Evolutionary conservation across 2,888 invertebrate genomes (phyloP).

Genomic region (Cactoblastis cactorum): DNA sequence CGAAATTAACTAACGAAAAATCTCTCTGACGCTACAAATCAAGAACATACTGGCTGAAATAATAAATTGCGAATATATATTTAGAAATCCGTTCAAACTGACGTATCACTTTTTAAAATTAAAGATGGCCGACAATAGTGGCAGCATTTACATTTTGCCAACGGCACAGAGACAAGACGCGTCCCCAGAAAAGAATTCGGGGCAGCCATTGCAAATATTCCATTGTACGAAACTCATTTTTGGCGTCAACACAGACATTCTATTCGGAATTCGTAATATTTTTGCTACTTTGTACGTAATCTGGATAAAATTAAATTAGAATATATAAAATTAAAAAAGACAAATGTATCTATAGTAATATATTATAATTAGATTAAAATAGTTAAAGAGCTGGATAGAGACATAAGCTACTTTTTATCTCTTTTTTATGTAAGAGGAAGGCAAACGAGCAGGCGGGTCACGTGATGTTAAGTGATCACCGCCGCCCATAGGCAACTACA

Average conservation of each 20-base stretch:
- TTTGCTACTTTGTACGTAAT: not conserved
- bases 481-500: too few species aligned
- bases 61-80: too few species aligned
- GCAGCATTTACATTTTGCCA: conserved; percentile 22
- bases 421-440: too few species aligned
- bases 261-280: not conserved
- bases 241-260: conserved; percentile 10
- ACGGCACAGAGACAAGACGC: conserved; percentile 33
- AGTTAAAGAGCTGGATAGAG: too few species aligned
- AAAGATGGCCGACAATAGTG: not conserved
- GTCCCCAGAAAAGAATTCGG: conserved; percentile 29
- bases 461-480: too few species aligned
- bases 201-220: conserved; percentile 33
- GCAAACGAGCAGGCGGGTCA: too few species aligned
- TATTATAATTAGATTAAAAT: too few species aligned
- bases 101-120: not conserved
- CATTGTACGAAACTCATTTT: conserved; percentile 37
- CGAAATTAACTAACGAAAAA: too few species aligned
- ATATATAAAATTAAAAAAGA: not conserved
- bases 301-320: not conserved
- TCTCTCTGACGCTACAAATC: too few species aligned
- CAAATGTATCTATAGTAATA: too few species aligned
- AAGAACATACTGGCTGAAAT: not conserved
- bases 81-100: too few species aligned
- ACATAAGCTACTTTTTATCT: too few species aligned